Evolutionary conservation across 2,888 invertebrate species (phyloP), one percentile per base, ranked within the genome.

Genomic region (Meiosimyza platycephala): DNA sequence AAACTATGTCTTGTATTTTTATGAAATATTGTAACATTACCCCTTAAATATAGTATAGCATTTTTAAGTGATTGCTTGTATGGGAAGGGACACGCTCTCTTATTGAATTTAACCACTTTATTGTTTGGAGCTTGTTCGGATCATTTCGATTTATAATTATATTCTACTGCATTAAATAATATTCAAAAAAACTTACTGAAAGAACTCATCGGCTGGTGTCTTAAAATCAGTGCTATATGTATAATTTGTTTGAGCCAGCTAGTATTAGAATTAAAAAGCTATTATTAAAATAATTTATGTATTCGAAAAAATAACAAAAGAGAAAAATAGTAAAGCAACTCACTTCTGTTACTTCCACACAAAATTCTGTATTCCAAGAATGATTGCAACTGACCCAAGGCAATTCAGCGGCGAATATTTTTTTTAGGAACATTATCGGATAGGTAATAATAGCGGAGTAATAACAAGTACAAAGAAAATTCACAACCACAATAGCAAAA

Each of bases 381-480:
- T 95, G 93, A 78, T 90, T 88, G 83, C 96, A 96, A 76, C 89
- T 89, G 64, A 91, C 89, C 95, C 95, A 96, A 11, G 95, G 95
- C 62, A 96, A 87, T 63, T 89, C 89, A 33, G 88, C 85, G 71
- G 87, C 88, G 77, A 94, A 90, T 16, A 93, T 92, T 85, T 93
- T 92, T 13, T 77, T 78, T 51, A 96, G 89, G 88, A 95, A 97
- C 78, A 94, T 90, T 60, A 96, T 83, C 0, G 96, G 95, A 90
- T 96, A 96, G 0, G 95, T 90, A 84, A 96, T 91, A 60, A 97
- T 92, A 1, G 95, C 92, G 72, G 95, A 93, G 87, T 95, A 97
- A 87, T 95, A 97, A 76, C 91, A 91, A 71, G 93, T 92, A 72
- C 94, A 92, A 87, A 96, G 93, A 71, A 94, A 88, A 78, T 96